Evolutionary conservation across 2,113 vertebrate genomes (phyloP).

Genomic region (Sorex araneus): DNA sequence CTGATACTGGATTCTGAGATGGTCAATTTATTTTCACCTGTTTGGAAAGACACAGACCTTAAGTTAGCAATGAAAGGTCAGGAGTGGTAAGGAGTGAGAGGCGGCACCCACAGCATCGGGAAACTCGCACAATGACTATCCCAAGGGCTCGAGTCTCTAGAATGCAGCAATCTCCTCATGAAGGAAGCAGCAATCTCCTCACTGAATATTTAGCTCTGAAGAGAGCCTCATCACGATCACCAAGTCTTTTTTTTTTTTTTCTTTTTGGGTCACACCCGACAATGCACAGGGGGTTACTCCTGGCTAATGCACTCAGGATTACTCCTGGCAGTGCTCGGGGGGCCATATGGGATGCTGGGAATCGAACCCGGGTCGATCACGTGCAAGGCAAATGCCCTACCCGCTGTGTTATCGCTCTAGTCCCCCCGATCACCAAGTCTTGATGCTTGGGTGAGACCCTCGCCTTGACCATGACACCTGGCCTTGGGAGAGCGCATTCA

Average conservation of each 20-base stretch:
- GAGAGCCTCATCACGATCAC: conserved; percentile 27
- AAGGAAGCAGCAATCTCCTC: not conserved
- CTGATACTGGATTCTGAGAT: conserved; percentile 97
- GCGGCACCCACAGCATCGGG: conserved; percentile 26
- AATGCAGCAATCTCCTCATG: not conserved
- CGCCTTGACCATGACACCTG: conserved; percentile 44
- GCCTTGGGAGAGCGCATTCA: not conserved
- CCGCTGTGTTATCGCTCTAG: not conserved
- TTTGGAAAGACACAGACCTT: conserved; percentile 67
- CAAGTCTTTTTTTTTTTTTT: not conserved
- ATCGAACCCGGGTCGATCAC: no score
- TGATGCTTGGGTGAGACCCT: conserved; percentile 38
- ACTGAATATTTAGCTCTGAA: conserved; percentile 49
- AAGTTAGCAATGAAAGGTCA: conserved; percentile 57
- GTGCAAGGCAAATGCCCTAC: no score
- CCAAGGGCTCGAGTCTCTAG: conserved; percentile 54
- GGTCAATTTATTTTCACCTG: conserved; percentile 99
- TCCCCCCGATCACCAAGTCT: conserved; percentile 7
- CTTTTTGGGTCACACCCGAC: no score
- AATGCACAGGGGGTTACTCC: no score
- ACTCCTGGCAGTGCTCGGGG: no score
- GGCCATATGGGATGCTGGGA: no score
- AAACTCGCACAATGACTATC: conserved; percentile 17
- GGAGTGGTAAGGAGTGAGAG: not conserved
- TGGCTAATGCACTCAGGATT: no score